Evolutionary conservation across 2,888 invertebrate genomes (phyloP).

Genomic region (Tachystola acroxantha): DNA sequence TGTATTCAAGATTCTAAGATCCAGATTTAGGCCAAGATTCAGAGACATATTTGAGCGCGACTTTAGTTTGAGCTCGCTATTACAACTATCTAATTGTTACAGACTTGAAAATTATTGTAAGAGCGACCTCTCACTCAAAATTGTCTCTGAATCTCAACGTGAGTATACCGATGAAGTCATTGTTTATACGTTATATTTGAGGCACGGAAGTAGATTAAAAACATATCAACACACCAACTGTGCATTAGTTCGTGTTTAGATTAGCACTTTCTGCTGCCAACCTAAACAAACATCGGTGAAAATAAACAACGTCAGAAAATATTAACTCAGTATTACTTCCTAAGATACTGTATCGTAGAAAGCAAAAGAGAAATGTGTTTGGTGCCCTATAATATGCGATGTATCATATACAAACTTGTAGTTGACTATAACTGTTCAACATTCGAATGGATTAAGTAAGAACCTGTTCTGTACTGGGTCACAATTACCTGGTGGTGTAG

Average conservation of each 20-base stretch:
- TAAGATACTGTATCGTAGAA: conserved; percentile 7
- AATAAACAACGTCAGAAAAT: not conserved
- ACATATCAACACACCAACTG: conserved; percentile 4
- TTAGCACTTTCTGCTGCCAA: conserved; percentile 2
- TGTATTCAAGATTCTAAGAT: no score
- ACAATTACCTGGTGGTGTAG: conserved; percentile 2
- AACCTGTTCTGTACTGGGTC: conserved; percentile 11
- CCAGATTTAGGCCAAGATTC: no score
- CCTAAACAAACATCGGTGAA: not conserved
- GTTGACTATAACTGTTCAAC: conserved; percentile 4
- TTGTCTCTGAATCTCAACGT: no score
- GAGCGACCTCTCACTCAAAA: no score
- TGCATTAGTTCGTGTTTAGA: conserved; percentile 1
- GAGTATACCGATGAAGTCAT: not conserved
- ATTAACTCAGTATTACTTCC: not conserved
- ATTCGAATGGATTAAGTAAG: conserved; percentile 7
- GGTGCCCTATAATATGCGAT: not conserved
- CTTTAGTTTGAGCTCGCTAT: no score
- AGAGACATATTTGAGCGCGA: no score
- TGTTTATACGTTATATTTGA: conserved; percentile 7
- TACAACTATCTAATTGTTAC: no score
- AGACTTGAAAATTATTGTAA: no score
- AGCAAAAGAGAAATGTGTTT: conserved; percentile 9
- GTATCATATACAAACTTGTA: conserved; percentile 5
- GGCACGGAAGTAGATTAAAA: conserved; percentile 5